Conservation (phyloP, 2,797 vertebrate genomes). For the Paguma larvata region DNA sequence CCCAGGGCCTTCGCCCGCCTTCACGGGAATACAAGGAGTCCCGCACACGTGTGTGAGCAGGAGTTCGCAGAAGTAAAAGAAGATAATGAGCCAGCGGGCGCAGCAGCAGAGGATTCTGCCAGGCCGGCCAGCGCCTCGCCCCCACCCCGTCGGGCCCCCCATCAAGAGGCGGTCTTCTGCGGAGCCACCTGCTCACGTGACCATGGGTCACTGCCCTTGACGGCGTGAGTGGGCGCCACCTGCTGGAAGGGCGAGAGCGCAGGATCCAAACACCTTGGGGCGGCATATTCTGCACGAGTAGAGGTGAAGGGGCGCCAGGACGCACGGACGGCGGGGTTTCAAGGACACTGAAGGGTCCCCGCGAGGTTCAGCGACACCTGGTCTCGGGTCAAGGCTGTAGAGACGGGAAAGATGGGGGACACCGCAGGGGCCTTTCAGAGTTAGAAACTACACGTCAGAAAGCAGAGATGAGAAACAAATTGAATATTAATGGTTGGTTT, state of each 20-base stretch:
- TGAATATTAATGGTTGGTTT: constrained; percentile 13
- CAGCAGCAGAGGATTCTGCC: no score
- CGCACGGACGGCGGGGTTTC: no score
- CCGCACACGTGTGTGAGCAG: rapidly evolving
- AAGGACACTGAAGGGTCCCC: rapidly evolving
- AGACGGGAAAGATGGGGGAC: not conserved
- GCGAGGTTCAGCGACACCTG: not conserved
- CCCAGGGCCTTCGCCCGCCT: not conserved
- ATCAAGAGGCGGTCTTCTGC: rapidly evolving
- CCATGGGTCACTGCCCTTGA: rapidly evolving
- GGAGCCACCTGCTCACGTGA: not conserved
- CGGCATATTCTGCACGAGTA: not conserved
- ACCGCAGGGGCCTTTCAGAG: not conserved
- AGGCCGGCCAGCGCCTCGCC: no score
- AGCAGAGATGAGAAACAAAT: not conserved
- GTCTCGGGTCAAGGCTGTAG: not conserved
- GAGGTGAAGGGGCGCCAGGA: rapidly evolving
- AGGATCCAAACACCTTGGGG: rapidly evolving
- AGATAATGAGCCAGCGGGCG: not conserved
- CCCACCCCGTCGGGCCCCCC: not conserved
- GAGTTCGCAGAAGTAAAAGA: not conserved
- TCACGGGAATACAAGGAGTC: no score
- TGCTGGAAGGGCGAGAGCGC: not conserved
- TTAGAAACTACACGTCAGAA: not conserved
- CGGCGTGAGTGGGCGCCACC: rapidly evolving